A percentile compares a stretch with the other conserved stretches of the same genome.
phyloP scores from a whole-genome alignment of 2,888 invertebrate genomes.

The Spilosoma lubricipeda region DNA sequence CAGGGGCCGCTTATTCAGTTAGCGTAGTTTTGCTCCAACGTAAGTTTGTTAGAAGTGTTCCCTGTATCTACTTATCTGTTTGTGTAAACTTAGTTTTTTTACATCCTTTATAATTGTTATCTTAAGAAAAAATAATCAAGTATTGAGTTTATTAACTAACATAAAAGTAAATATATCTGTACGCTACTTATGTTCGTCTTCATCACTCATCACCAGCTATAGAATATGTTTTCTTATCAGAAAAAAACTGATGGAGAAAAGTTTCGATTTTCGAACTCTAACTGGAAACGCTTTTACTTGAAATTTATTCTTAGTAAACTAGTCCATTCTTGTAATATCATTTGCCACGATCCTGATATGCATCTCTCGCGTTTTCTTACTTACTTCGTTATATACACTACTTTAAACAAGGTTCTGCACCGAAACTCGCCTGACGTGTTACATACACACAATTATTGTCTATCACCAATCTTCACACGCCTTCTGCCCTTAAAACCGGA shows the following conservation, averaged over 20 bases:
- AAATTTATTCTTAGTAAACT: too few relatives aligned
- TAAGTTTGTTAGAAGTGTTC: conserved; percentile 48
- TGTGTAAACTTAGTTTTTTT: conserved; percentile 19
- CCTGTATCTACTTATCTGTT: conserved; percentile 40
- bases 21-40: conserved; percentile 34
- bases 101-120: conserved; percentile 23
- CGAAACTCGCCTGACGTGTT: too few relatives aligned
- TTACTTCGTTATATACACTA: too few relatives aligned
- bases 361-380: too few relatives aligned
- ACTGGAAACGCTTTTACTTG: too few relatives aligned
- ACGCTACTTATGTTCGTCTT: neutral
- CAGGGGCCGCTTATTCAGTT: conserved; percentile 52
- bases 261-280: neutral
- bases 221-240: too few relatives aligned
- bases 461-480: neutral
- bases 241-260: neutral
- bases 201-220: neutral
- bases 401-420: neutral
- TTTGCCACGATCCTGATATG: neutral
- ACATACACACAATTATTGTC: neutral
- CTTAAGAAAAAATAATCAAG: neutral
- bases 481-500: neutral
- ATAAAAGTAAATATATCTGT: neutral
- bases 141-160: neutral
- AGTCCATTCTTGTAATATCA: neutral